Evolutionary conservation across 1,140 invertebrate species (phyloP), one percentile per base, ranked within the genome.

Genomic region (Drosophila micromelanica): DNA sequence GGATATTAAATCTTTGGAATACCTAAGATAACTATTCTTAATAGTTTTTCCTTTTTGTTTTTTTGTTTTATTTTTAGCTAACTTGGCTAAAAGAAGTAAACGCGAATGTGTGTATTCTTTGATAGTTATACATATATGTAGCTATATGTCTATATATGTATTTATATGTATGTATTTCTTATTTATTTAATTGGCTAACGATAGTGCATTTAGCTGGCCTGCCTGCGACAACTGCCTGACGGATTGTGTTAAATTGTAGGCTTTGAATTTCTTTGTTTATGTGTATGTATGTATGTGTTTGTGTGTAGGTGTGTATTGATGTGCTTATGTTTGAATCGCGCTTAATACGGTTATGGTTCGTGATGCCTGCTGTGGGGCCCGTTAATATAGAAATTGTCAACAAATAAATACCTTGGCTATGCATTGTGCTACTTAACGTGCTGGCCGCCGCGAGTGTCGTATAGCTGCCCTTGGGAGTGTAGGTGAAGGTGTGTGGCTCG

Each of bases 401-500:
- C 84, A 84, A 89, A 89, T 89, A 89, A 86, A 91, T 92, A 92
- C 91, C 91, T 92, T 92, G 91, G 43, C 67, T 69, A 43, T 89
- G 78, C 27, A 90, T 69, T 77, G 81, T 85, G 67, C 71, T 85
- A 82, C 85, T 91, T 85, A 91, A 76, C 61, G 91, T 91, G 62
- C 89, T 92, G 51, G 91, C 87, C 63, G 91, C 91, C 67, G 90
- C 81, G 48, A 91, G 67, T 35, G 86, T 82, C 27, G 85, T 89
- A 68, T 91, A 90, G 37, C 71, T 84, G 42, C 90, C 90, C 69
- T 92, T 92, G 48, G 96, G 95, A 51, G 95, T 96, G 92, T 98
- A 99, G 69, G 95, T 94, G 93, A 99, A 98, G 37, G 94, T 94
- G 91, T 97, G 96, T 23, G 97, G 95, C 90, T 99, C 98, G 90